phyloP scores from a whole-genome alignment of 1,140 invertebrate species.

The Hyles vespertilio region DNA sequence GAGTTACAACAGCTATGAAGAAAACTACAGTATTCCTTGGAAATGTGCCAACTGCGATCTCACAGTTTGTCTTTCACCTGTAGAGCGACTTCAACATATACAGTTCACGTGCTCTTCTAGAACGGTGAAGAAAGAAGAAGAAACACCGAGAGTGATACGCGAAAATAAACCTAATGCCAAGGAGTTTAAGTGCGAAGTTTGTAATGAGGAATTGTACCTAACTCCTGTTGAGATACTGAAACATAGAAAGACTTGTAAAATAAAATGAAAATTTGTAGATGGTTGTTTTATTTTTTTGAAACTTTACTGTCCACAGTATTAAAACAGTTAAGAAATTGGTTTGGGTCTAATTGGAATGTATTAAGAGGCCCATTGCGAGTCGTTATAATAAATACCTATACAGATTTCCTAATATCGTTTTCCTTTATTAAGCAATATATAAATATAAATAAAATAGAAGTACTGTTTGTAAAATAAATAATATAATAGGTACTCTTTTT shows the following conservation, averaged over 20 bases:
- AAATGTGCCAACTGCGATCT: conserved; percentile 75
- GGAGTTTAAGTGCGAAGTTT: conserved; percentile 83
- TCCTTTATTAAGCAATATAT: no score
- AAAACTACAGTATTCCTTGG: conserved; percentile 76
- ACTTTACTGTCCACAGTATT: neutral
- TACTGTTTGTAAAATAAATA: no score
- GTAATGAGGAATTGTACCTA: conserved; percentile 82
- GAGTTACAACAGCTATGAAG: conserved; percentile 76
- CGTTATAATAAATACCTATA: no score
- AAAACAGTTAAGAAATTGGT: neutral
- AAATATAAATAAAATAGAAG: no score
- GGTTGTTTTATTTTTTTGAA: conserved; percentile 12
- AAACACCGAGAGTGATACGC: conserved; percentile 38
- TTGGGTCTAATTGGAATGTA: no score
- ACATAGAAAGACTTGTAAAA: conserved; percentile 80
- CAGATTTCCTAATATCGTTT: no score
- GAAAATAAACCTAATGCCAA: conserved; percentile 80
- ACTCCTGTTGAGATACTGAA: conserved; percentile 86
- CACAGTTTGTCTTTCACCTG: conserved; percentile 70
- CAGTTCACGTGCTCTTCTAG: conserved; percentile 54
- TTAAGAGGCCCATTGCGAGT: no score
- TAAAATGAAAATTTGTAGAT: conserved; percentile 31
- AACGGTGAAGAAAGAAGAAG: conserved; percentile 42
- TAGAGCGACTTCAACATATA: conserved; percentile 77
- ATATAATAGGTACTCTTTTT: no score